Base-by-base conservation (phyloP, 2,113 vertebrate species). In the Hucho hucho region DNA sequence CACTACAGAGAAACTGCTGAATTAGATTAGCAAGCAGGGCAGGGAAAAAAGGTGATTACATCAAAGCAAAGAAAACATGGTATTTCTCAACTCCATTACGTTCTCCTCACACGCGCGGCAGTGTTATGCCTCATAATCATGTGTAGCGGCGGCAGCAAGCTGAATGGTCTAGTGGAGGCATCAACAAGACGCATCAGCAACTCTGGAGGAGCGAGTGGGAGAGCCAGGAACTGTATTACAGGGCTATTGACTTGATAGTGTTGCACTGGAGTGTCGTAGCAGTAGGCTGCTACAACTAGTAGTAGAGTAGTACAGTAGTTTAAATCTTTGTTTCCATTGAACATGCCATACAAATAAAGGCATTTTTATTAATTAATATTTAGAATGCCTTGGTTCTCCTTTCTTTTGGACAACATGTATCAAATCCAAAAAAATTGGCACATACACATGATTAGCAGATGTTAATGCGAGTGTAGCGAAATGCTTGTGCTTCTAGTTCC, bases 61-160 rank as follows among this genome's bases (percentile, higher is more conserved):
- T 78, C 74, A 76, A 11, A 66, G 82, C 88, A 86, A 88, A 53
- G 49, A 53, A 53, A 29, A 70, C 88, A 88, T 90, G 20, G 4
- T 3, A 61, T 61, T 61, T 61, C 32, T 89, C 89, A 84, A 90
- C 86, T 87, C 87, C 87, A 90, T 92, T 90, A 91, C 79, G 81
- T 76, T 76, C 69, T 78, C 79, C 79, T 83, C 76, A 82, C 81
- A 80, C 83, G 75, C 81, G 56, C 77, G 84, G 89, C 87, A 86
- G 79, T 81, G 87, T 86, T 86, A 86, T 84, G 84, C 85, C 86
- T 83, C 85, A 87, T 87, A 86, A 92, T 90, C 90, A 87, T 79
- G 78, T 87, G 86, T 82, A 78, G 83, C 83, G 37, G 76, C 73
- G 66, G 68, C 79, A 79, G 67, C 7, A 47, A 6, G 11, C 6